Conservation (phyloP, 1,140 invertebrate species). For the Stratiolaelaps scimitus region DNA sequence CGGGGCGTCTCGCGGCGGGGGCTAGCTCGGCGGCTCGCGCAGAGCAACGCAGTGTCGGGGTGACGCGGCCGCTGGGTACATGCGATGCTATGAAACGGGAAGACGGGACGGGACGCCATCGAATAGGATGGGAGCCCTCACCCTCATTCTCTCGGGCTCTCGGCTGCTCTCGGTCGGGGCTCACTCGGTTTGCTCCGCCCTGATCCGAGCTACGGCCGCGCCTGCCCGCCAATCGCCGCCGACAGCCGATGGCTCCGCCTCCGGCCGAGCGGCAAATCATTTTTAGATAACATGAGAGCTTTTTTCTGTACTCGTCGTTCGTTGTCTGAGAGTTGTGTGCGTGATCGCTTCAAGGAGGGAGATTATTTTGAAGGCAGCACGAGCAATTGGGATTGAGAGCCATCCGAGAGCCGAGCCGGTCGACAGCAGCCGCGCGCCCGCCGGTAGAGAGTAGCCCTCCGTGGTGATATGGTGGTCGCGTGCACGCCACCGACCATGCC, state of each 20-base stretch:
- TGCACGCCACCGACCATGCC: too few relatives aligned
- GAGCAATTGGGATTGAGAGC: slow-evolving; percentile 18
- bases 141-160: too few relatives aligned
- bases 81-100: background rate
- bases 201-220: background rate
- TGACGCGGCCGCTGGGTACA: background rate
- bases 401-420: background rate
- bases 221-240: background rate
- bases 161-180: too few relatives aligned
- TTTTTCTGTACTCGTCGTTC: slow-evolving; percentile 26
- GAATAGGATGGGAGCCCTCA: background rate
- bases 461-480: too few relatives aligned
- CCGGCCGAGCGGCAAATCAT: slow-evolving; percentile 27
- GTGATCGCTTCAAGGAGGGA: slow-evolving; percentile 5
- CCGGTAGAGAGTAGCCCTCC: too few relatives aligned
- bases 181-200: background rate
- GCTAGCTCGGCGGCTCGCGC: too few relatives aligned
- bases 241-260: background rate
- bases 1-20: too few relatives aligned
- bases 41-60: too few relatives aligned
- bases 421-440: too few relatives aligned
- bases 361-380: slow-evolving; percentile 26
- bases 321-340: slow-evolving; percentile 23
- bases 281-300: slow-evolving; percentile 29
- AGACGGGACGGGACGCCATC: background rate